A percentile compares a stretch with the other conserved stretches of the same genome.
Conservation (phyloP, 2,797 vertebrate genomes). For the Oreochromis mossambicus region DNA sequence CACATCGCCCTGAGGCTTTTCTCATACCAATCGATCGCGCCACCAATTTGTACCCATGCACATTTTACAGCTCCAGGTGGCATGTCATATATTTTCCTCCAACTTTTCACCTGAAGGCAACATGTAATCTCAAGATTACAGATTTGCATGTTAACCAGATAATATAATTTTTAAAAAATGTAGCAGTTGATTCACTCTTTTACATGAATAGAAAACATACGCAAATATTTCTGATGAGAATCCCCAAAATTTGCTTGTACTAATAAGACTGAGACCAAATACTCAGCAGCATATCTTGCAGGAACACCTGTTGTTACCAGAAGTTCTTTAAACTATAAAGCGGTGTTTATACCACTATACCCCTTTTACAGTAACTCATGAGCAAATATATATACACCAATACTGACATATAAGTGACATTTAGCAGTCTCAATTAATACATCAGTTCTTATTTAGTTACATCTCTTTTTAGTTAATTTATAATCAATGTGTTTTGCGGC, state of each 20-base stretch:
- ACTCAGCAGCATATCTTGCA: background rate
- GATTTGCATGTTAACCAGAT: background rate
- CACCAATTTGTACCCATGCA: fast-evolving
- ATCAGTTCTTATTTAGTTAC: background rate
- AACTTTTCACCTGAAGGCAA: background rate
- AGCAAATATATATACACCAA: background rate
- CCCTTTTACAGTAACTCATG: background rate
- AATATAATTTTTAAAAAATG: fast-evolving
- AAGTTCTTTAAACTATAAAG: background rate
- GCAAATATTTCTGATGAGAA: background rate
- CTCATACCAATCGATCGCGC: background rate
- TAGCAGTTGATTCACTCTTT: background rate
- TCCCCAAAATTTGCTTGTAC: background rate
- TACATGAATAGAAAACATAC: background rate
- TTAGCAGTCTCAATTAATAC: background rate
- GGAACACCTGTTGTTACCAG: background rate
- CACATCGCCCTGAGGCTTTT: fast-evolving
- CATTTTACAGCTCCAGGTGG: background rate
- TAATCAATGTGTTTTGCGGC: background rate
- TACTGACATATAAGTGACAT: background rate
- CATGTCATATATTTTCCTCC: background rate
- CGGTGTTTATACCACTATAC: background rate
- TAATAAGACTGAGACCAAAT: background rate
- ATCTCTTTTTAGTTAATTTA: background rate
- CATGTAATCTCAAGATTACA: background rate